These are phyloP conservation scores for Ascaphus truei DNA, from an alignment of 2,113 vertebrate genomes.

Conservation along the genomic window DNA sequence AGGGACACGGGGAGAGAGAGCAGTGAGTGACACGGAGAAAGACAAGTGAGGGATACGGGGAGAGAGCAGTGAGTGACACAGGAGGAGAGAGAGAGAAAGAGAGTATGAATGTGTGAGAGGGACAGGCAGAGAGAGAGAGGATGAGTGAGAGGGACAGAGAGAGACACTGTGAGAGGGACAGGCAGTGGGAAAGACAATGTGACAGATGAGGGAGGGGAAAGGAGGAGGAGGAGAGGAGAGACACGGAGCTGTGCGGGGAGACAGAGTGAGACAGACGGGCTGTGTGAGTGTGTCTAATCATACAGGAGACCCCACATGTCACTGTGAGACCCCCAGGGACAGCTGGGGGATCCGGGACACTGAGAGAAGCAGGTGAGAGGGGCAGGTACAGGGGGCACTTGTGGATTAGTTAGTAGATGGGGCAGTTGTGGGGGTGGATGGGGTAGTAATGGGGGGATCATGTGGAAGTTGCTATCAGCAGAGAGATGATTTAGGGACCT, in stretches of 20 bases:
- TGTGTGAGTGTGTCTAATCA: background rate
- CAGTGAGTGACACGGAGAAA: too few relatives aligned
- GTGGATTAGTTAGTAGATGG: too few relatives aligned
- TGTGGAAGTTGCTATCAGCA: background rate
- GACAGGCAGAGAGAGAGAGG: background rate
- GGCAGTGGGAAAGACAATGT: background rate
- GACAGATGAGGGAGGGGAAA: background rate
- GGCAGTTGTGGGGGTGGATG: background rate
- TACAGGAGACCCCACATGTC: background rate
- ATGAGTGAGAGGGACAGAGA: background rate
- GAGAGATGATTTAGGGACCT: background rate
- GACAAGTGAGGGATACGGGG: too few relatives aligned
- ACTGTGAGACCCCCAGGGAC: too few relatives aligned
- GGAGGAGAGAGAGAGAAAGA: too few relatives aligned
- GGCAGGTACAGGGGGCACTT: too few relatives aligned
- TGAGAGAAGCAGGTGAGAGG: background rate
- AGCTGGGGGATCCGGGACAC: constrained; percentile 15
- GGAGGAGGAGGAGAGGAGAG: constrained; percentile 3
- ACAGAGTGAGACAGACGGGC: background rate
- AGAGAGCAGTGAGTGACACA: too few relatives aligned
- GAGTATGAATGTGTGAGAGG: too few relatives aligned
- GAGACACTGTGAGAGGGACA: background rate
- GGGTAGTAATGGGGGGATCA: background rate
- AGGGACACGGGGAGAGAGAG: too few relatives aligned
- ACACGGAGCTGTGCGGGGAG: background rate